Evolutionary conservation across 2,888 invertebrate species (phyloP), one percentile per base, ranked within the genome.

Genomic region (Acleris sparsana): DNA sequence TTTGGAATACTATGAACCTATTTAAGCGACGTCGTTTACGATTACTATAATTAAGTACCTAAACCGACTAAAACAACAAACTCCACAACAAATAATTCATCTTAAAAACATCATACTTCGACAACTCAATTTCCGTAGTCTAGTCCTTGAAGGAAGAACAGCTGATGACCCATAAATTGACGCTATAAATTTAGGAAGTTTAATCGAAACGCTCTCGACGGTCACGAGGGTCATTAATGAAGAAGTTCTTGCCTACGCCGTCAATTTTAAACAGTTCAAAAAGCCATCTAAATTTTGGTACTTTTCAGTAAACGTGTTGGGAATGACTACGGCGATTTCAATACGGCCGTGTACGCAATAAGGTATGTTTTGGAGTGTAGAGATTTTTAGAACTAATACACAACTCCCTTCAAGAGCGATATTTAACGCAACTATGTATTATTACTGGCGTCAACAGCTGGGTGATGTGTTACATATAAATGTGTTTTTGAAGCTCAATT

Each of bases 121-220:
- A 39, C 39, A 39, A 39, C 17, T 17, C 5, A n/a, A 46, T 46
- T 46, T 46, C n/a, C 44, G 44, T n/a, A 44, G n/a, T 44, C 25
- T 53, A 29, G 53, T 17, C n/a, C 17, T 48, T 20, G 16, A 0
- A 58, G 22, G 33, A 6, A 18, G 25, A 59, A 48, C 20, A 25
- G 16, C 44, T 48, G 48, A 60, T 55, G 48, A 25, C 39, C 39
- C 25, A 55, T 60, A 55, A 64, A 64, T 64, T 22, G 53, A 13
- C 17, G 48, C 59, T 52, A 49, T 61, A 61, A 44, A 65, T 46
- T 64, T 46, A 22, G 44, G 29, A 65, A 65, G 56, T 61, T 65
- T 56, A 65, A 61, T 61, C 25, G 33, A 46, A 56, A 57, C 22
- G n/a, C 57, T 20, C 44, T 25, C 6, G 2, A 29, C 49, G 64